These are phyloP conservation scores for Chrysina gloriosa DNA, from an alignment of 2,888 invertebrate species.

Conservation along the genomic window DNA sequence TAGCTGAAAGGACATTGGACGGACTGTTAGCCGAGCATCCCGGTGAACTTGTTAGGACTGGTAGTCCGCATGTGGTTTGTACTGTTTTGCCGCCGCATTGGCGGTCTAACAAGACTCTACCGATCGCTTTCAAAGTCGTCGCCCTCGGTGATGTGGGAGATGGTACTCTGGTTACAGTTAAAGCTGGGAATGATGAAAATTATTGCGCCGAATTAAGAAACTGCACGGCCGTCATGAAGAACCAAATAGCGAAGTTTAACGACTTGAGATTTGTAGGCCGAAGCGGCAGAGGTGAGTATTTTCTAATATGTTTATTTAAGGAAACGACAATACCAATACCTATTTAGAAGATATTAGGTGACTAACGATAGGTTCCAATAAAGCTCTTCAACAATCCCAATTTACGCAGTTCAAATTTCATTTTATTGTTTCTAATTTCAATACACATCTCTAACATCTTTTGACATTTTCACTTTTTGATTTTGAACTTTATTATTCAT, in stretches of 20 bases:
- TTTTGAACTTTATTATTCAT: no score
- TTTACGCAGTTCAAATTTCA: no score
- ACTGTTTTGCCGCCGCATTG: slow-evolving; percentile 95
- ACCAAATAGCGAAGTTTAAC: slow-evolving; percentile 98
- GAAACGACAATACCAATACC: no score
- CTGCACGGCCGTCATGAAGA: slow-evolving; percentile 96
- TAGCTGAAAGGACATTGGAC: slow-evolving; percentile 87
- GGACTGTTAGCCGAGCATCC: slow-evolving; percentile 91
- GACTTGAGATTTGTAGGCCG: slow-evolving; percentile 98
- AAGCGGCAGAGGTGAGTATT: slow-evolving; percentile 92
- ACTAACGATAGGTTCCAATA: no score
- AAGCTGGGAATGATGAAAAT: slow-evolving; percentile 98
- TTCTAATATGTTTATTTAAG: no score
- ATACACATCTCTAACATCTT: no score
- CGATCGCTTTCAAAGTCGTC: slow-evolving; percentile 96
- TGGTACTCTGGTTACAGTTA: slow-evolving; percentile 94
- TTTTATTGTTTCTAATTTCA: no score
- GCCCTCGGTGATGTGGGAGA: slow-evolving; percentile 95
- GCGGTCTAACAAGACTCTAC: slow-evolving; percentile 98
- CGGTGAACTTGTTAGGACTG: slow-evolving; percentile 91
- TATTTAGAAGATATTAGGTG: no score
- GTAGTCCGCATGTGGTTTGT: slow-evolving; percentile 95
- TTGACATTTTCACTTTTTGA: no score
- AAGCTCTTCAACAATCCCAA: no score
- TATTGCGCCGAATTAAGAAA: slow-evolving; percentile 96